Conservation (phyloP, 2,113 vertebrate genomes). For the Corythoichthys haematopterus region DNA sequence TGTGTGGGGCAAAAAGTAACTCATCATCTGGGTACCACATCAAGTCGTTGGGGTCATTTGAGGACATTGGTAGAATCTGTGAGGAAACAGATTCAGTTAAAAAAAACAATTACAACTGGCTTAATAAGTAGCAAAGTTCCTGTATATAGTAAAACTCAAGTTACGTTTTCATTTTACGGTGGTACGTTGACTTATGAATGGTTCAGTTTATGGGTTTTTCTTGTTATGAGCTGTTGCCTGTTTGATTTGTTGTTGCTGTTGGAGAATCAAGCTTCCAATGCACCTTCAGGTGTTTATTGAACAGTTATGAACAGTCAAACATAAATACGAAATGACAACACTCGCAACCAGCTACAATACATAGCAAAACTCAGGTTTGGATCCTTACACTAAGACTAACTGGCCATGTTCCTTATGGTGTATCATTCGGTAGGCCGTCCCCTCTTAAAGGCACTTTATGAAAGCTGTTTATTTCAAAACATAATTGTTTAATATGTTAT, state of each 20-base stretch:
- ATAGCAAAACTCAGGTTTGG: not conserved
- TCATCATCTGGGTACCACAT: slow-evolving; percentile 35
- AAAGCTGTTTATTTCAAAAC: too few relatives aligned
- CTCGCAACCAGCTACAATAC: not conserved
- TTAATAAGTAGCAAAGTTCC: not conserved
- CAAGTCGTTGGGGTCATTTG: slow-evolving; percentile 69
- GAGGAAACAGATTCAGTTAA: slow-evolving; percentile 13
- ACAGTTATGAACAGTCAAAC: too few relatives aligned
- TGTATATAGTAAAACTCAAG: too few relatives aligned
- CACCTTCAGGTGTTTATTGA: not conserved
- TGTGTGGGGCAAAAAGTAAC: slow-evolving; percentile 12
- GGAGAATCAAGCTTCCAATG: not conserved
- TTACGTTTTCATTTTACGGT: not conserved
- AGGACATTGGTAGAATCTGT: slow-evolving; percentile 65
- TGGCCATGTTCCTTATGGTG: too few relatives aligned
- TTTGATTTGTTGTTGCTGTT: too few relatives aligned
- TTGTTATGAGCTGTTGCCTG: not conserved
- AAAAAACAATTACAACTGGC: not conserved
- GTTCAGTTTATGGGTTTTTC: not conserved
- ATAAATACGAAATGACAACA: too few relatives aligned
- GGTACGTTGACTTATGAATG: not conserved
- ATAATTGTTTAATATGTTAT: too few relatives aligned
- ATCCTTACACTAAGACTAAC: not conserved
- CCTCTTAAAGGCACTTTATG: too few relatives aligned
- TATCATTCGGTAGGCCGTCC: too few relatives aligned